Evolutionary conservation across 1,140 invertebrate species (phyloP), one percentile per base, ranked within the genome.

Genomic region (Matsumurasca onukii): DNA sequence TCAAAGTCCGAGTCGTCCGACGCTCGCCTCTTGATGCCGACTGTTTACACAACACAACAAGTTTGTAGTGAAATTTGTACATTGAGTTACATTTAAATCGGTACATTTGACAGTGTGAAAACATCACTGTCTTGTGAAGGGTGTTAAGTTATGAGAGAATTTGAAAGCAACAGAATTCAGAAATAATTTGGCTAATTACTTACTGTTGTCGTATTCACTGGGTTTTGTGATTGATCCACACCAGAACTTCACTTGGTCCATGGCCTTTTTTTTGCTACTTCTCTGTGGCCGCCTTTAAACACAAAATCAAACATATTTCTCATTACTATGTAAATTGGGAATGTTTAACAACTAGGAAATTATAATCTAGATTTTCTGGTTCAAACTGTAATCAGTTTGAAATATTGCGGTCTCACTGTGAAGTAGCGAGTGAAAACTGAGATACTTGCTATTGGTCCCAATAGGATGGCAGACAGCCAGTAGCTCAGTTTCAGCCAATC

Each of bases 171-270:
- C n/a, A n/a, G n/a, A n/a, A n/a, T n/a, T n/a, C n/a, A n/a, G n/a
- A n/a, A n/a, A n/a, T n/a, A n/a, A n/a, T n/a, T n/a, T n/a, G n/a
- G n/a, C n/a, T n/a, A 72, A 68, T 80, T 80, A 30, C 76, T 29
- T 55, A 67, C 39, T 79, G 68, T 78, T 77, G 27, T 86, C 84
- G 65, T 82, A 80, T n/a, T 88, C 86, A 27, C 85, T 86, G 25
- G 71, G 69, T 68, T 71, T 72, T 27, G 72, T 70, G 78, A 85
- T 86, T 5, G 84, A 82, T 20, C 88, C 89, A 76, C 88, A 89
- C 91, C 91, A 93, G 69, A 88, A 86, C 75, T 92, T 92, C n/a
- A 93, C 91, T 78, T 91, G 89, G 79, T 91, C 88, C 79, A 92
- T 83, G 0, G 90, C 91, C 73, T 90, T 90, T 45, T 87, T 88